A percentile compares a stretch with the other conserved stretches of the same genome.
Evolutionary conservation across 2,888 invertebrate genomes (phyloP).

Genomic region (Lobophora halterata): DNA sequence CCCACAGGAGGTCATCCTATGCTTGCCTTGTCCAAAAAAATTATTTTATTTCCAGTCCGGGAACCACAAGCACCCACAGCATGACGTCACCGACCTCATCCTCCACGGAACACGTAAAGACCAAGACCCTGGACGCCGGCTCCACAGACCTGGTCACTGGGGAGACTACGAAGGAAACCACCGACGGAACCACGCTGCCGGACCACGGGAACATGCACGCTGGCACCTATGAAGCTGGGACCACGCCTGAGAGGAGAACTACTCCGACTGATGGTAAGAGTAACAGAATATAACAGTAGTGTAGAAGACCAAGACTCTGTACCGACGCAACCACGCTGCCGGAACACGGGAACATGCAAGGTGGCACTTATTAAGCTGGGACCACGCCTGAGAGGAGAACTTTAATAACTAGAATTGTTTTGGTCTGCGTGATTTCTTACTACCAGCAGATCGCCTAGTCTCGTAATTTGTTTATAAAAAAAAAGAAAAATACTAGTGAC

Average conservation of each 20-base stretch:
- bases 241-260: slow-evolving; percentile 55
- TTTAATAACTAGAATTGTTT: too few relatives aligned
- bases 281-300: not conserved
- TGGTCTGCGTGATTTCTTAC: too few relatives aligned
- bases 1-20: too few relatives aligned
- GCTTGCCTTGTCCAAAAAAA: too few relatives aligned
- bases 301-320: too few relatives aligned
- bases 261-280: slow-evolving; percentile 64
- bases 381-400: too few relatives aligned
- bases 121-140: slow-evolving; percentile 45
- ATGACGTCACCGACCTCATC: slow-evolving; percentile 61
- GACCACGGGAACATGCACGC: slow-evolving; percentile 73
- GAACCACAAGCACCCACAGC: slow-evolving; percentile 62
- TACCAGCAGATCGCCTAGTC: too few relatives aligned
- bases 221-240: slow-evolving; percentile 52
- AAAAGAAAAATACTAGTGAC: too few relatives aligned
- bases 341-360: too few relatives aligned
- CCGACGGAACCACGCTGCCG: slow-evolving; percentile 50
- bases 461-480: too few relatives aligned
- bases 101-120: slow-evolving; percentile 57
- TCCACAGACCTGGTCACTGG: slow-evolving; percentile 46
- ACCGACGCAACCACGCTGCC: too few relatives aligned
- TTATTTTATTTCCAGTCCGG: slow-evolving; percentile 48
- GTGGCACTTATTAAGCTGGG: too few relatives aligned
- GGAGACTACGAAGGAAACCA: slow-evolving; percentile 30